Conservation (phyloP, 2,888 invertebrate genomes). For the Plemyria rubiginata region DNA sequence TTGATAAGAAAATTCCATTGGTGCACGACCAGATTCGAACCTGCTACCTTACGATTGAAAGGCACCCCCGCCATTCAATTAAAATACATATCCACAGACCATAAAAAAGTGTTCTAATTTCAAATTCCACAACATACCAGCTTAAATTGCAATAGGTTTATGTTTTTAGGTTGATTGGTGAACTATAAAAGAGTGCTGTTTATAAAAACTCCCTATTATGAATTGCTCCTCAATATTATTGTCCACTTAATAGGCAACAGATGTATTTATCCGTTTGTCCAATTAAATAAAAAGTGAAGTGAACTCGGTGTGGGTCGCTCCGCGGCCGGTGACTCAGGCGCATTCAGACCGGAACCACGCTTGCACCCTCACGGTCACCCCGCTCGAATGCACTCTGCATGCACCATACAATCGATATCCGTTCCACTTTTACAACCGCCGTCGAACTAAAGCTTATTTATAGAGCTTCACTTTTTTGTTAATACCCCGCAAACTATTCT, state of each 20-base stretch:
- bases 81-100: no score
- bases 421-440: conserved; percentile 72
- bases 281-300: conserved; percentile 27
- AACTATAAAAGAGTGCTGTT: neutral
- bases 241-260: conserved; percentile 16
- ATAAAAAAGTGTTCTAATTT: conserved; percentile 3
- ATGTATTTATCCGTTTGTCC: conserved; percentile 25
- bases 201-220: neutral
- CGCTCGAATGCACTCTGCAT: conserved; percentile 65
- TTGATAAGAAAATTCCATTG: no score
- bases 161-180: neutral
- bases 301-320: conserved; percentile 30
- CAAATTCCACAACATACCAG: neutral
- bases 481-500: neutral
- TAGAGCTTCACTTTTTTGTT: conserved; percentile 13
- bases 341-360: conserved; percentile 64
- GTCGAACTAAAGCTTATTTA: conserved; percentile 20
- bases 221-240: conserved; percentile 15
- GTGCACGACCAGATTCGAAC: no score
- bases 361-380: conserved; percentile 59
- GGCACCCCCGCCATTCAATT: no score
- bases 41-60: no score
- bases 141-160: neutral
- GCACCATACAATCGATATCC: conserved; percentile 69
- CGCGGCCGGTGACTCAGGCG: conserved; percentile 49